A percentile compares a stretch with the other conserved stretches of the same genome.
These are phyloP conservation scores for Vandiemenella viatica DNA, from an alignment of 2,888 invertebrate genomes.

Conservation along the genomic window DNA sequence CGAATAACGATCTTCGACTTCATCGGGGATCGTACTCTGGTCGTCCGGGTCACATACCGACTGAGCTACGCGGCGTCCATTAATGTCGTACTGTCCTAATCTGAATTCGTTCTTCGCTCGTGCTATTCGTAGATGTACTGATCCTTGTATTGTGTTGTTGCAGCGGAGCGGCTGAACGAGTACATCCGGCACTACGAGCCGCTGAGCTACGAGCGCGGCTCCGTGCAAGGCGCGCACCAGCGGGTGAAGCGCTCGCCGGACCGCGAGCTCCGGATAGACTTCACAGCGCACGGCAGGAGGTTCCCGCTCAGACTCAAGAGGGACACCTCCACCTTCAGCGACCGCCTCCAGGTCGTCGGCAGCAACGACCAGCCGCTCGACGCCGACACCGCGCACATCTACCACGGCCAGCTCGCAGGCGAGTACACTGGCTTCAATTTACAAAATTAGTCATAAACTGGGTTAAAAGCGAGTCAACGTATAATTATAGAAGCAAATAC, in stretches of 20 bases:
- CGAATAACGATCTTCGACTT: too few species aligned
- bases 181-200: conserved; percentile 84
- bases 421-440: too few species aligned
- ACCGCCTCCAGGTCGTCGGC: conserved; percentile 57
- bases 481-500: too few species aligned
- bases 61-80: too few species aligned
- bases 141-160: too few species aligned
- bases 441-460: too few species aligned
- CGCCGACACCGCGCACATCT: conserved; percentile 74
- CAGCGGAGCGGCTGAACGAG: conserved; percentile 68
- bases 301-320: conserved; percentile 76
- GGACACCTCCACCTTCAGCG: conserved; percentile 69
- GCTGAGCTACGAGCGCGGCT: conserved; percentile 58
- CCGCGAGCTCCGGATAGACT: conserved; percentile 45
- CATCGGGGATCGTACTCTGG: too few species aligned
- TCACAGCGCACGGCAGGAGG: conserved; percentile 63
- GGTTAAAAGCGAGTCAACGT: too few species aligned
- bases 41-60: too few species aligned
- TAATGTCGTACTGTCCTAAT: too few species aligned
- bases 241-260: conserved; percentile 32
- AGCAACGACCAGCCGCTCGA: conserved; percentile 49
- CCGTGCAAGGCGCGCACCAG: conserved; percentile 44
- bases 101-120: too few species aligned
- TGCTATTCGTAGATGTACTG: too few species aligned
- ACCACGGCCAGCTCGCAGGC: conserved; percentile 72